Percentiles rank a stretch among this genome's conserved stretches.
Conservation (phyloP, 2,113 vertebrate genomes). For the Lycocorax pyrrhopterus region DNA sequence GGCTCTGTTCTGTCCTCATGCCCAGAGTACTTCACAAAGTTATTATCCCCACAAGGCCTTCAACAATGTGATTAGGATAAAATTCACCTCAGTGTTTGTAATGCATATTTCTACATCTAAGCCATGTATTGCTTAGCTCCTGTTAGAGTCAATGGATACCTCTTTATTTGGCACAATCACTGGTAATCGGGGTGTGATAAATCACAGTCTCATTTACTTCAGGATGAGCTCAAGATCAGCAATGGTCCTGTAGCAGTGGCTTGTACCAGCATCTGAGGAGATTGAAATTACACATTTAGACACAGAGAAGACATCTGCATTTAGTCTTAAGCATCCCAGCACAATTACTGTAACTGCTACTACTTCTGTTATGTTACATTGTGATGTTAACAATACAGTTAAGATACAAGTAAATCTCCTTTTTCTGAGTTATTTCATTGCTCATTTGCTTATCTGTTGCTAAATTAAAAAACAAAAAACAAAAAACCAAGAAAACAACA, state of each 20-base stretch:
- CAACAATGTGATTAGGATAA: background rate
- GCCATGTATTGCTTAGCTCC: background rate
- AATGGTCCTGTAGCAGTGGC: background rate
- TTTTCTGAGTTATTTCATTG: background rate
- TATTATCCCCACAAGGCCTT: background rate
- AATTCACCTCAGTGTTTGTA: background rate
- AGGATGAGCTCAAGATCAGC: background rate
- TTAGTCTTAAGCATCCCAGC: background rate
- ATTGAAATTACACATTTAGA: background rate
- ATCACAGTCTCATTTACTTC: background rate
- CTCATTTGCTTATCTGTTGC: background rate
- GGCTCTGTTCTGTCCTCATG: background rate
- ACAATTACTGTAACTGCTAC: background rate
- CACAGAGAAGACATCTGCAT: background rate
- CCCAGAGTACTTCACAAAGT: background rate
- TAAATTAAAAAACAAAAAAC: background rate
- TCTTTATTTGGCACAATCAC: background rate
- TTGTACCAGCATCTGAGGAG: background rate
- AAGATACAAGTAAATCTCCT: background rate
- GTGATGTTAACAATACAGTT: background rate
- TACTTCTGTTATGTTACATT: background rate
- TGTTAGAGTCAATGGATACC: background rate
- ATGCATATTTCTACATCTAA: background rate
- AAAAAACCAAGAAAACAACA: too few relatives aligned
- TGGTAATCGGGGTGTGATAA: background rate